These are phyloP conservation scores for Plecotus auritus DNA, from an alignment of 2,113 vertebrate species.

Conservation along the genomic window DNA sequence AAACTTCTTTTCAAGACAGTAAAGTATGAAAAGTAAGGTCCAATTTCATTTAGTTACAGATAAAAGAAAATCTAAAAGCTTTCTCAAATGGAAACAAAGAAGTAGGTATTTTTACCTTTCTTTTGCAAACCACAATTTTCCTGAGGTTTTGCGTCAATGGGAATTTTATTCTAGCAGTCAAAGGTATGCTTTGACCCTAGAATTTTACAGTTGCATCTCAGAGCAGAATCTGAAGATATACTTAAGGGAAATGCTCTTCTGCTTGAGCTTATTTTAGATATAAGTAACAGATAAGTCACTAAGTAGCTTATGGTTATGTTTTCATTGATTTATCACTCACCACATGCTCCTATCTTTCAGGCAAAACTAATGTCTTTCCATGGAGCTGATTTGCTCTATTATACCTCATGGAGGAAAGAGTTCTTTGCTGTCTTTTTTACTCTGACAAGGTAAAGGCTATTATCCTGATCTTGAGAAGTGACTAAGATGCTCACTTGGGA, in stretches of 20 bases:
- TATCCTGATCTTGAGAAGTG: constrained; percentile 27
- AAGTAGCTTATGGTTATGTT: constrained; percentile 59
- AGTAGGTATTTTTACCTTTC: background rate
- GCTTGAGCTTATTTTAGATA: constrained; percentile 54
- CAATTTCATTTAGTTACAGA: background rate
- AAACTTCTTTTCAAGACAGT: constrained; percentile 26
- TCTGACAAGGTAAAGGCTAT: constrained; percentile 45
- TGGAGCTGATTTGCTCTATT: constrained; percentile 45
- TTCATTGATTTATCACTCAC: constrained; percentile 71
- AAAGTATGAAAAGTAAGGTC: background rate
- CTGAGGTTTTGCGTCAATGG: background rate
- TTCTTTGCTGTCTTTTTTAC: constrained; percentile 36
- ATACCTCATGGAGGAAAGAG: constrained; percentile 2
- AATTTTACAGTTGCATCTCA: background rate
- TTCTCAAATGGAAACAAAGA: background rate
- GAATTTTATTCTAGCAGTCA: constrained; percentile 23
- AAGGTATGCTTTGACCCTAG: constrained; percentile 25
- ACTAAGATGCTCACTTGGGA: constrained; percentile 18
- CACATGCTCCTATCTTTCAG: constrained; percentile 18
- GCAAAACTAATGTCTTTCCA: constrained; percentile 51
- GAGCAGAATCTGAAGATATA: constrained; percentile 23
- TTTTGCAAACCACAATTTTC: constrained; percentile 6
- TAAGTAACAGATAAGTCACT: constrained; percentile 59
- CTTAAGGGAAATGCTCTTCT: background rate
- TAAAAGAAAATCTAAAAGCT: background rate